Percentiles rank a stretch among this genome's conserved stretches.
Evolutionary conservation across 2,113 vertebrate genomes (phyloP).

Genomic region (Capreolus pygargus): DNA sequence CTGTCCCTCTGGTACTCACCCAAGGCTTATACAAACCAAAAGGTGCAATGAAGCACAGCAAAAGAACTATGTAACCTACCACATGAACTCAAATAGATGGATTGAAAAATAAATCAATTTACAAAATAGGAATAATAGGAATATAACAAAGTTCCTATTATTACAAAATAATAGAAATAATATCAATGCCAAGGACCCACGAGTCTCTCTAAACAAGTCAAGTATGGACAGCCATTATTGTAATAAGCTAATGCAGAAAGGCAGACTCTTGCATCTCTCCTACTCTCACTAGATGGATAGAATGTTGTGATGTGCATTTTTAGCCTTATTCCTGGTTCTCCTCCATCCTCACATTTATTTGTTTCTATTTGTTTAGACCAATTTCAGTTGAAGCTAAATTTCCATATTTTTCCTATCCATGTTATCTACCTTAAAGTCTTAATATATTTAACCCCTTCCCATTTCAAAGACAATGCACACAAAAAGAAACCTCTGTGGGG

Average conservation of each 20-base stretch:
- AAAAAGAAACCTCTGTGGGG: neutral
- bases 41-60: neutral
- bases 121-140: neutral
- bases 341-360: neutral
- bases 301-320: neutral
- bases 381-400: neutral
- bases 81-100: neutral
- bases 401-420: neutral
- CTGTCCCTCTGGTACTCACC: neutral
- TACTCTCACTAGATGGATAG: neutral
- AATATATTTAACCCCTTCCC: neutral
- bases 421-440: neutral
- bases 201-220: neutral
- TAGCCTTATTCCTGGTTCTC: neutral
- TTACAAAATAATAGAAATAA: neutral
- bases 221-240: neutral
- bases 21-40: neutral
- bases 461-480: neutral
- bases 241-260: neutral
- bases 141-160: neutral
- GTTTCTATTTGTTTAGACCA: neutral
- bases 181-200: neutral
- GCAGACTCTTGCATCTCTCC: neutral
- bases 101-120: neutral
- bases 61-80: neutral